Evolutionary conservation across 2,113 vertebrate genomes (phyloP), one percentile per base, ranked within the genome.

Genomic region (Sinocyclocheilus anophthalmus): DNA sequence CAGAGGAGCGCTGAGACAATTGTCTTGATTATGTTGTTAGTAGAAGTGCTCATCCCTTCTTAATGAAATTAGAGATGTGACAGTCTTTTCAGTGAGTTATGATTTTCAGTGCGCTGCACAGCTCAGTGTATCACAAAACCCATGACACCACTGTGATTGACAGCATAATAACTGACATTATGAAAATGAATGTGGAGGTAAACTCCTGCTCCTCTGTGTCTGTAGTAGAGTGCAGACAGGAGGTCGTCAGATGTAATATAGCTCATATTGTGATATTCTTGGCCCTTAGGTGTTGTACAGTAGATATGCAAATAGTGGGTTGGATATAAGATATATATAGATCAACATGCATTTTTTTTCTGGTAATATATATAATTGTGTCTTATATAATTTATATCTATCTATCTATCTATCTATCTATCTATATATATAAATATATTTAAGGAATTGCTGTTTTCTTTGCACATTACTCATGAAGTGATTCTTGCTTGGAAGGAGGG

Each of bases 1-100:
- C 87, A 42, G 55, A 88, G 88, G 92, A 91, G 88, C 61, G 84
- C 57, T 85, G 81, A 87, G 88, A 92, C 92, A 91, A 55, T 93
- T 90, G 57, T 48, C 50, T 86, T 93, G 91, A 93, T 94, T 93
- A 94, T 89, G 86, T 92, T 87, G 91, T 93, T 91, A 91, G 80
- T 89, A 88, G 85, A 88, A 81, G 50, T 88, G 88, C 92, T 93
- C 89, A 91, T 26, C 84, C 87, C 79, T 89, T 90, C 84, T 90
- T 90, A 91, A 93, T 92, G 84, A 85, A 93, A 94, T 94, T 87
- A 92, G 39, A 50, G 70, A 53, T 48, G 70, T 90, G 90, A 92
- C 88, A 85, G 89, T 77, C 37, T 91, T 89, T 87, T 91, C 78
- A 87, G 90, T 75, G 82, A 75, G 82, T 39, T 55, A 84, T 84